phyloP scores from a whole-genome alignment of 2,797 vertebrate genomes.

The Darevskia nairensis region DNA sequence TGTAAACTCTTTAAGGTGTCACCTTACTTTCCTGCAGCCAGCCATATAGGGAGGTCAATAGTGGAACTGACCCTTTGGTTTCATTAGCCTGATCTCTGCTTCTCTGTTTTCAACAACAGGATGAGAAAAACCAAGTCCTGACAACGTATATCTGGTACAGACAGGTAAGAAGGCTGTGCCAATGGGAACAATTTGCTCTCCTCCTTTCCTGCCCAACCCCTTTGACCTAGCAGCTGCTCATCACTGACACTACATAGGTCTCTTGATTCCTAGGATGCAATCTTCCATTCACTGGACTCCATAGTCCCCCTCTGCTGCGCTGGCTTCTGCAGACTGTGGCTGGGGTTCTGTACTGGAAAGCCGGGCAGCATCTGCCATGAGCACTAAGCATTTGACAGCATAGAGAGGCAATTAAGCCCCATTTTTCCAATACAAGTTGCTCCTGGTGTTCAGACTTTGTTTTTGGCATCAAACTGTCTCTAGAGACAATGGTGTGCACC shows the following conservation, averaged over 20 bases:
- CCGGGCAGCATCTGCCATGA: not conserved
- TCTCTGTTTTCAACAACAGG: conserved; percentile 81
- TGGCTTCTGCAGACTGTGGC: not conserved
- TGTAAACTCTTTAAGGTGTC: too few species aligned
- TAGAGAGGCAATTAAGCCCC: too few species aligned
- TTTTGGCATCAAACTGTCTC: too few species aligned
- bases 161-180: conserved; percentile 81
- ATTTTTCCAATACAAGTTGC: not conserved
- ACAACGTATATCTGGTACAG: conserved; percentile 98
- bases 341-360: not conserved
- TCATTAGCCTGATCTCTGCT: fast-evolving
- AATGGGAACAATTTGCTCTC: fast-evolving
- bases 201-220: too few species aligned
- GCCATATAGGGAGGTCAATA: not conserved
- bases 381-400: not conserved
- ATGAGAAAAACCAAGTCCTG: conserved; percentile 97
- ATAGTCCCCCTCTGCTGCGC: not conserved
- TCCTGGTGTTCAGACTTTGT: not conserved
- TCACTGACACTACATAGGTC: not conserved
- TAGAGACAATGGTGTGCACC: too few species aligned
- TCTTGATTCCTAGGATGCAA: not conserved
- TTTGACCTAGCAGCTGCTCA: not conserved
- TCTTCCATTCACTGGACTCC: too few species aligned
- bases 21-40: too few species aligned
- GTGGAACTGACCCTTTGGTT: fast-evolving